Base-by-base conservation (phyloP, 2,113 vertebrate genomes). In the Gadus chalcogrammus region DNA sequence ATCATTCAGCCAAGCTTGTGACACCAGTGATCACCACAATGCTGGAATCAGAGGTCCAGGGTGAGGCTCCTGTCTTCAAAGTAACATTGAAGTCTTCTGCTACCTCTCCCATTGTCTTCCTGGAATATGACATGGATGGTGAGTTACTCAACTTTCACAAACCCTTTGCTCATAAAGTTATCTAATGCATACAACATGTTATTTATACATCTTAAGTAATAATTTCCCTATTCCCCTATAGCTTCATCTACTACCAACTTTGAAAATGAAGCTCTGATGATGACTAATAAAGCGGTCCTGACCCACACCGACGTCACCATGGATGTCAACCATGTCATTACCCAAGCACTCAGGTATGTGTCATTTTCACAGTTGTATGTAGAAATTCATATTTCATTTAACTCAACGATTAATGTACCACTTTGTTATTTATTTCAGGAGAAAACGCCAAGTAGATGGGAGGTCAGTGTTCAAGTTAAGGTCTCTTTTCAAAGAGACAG, bases 51-150 rank as follows among this genome's bases (percentile, higher is more conserved):
- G 92, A 89, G 63, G 61, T 93, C 65, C 91, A 88, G 70, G 92
- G 93, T 55, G 86, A 76, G 64, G 81, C 69, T 15, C 89, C 91
- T 12, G 83, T 87, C 56, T 65, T 94, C 15, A 93, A 91, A 74
- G 80, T 87, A 16, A 88, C 82, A 24, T 56, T 95, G 35, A 92
- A 94, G 63, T 93, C 94, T 35, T 93, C 93, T n/a, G 91, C 93
- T 76, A 94, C 82, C 71, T 96, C 95, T 75, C 89, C 90, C 0
- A 55, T 94, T 69, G 88, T 85, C 53, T 87, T 95, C 79, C 84
- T 99, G 84, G 89, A 95, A 55, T 95, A 95, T 68, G 86, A 95
- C 66, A 76, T 98, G 53, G 92, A 93, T 69, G 94, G 97, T 99
- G 90, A 95, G 94, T 79, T 71, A 1, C 68, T 53, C 2, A 67